Evolutionary conservation across 2,888 invertebrate species (phyloP).

Genomic region (Branchellion lobata): DNA sequence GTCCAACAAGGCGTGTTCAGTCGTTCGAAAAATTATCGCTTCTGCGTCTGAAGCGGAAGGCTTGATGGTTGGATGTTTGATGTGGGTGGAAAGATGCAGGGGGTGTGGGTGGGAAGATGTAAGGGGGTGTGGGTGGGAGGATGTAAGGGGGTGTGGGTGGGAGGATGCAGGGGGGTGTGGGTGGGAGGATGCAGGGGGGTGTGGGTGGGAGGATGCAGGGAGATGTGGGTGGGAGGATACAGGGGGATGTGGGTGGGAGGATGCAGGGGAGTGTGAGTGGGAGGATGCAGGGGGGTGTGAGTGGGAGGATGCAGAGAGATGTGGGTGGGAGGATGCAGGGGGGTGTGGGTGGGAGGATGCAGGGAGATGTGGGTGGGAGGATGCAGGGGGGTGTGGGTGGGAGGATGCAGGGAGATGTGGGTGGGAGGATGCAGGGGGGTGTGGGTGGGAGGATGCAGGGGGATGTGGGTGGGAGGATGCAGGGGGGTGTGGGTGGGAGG

Average conservation of each 20-base stretch:
- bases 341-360: neutral
- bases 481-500: too few relatives aligned
- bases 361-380: too few relatives aligned
- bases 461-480: neutral
- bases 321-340: neutral
- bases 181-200: neutral
- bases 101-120: neutral
- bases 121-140: too few relatives aligned
- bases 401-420: too few relatives aligned
- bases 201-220: neutral
- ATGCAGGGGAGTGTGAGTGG: neutral
- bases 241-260: neutral
- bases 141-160: slow-evolving; percentile 30
- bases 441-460: slow-evolving; percentile 38
- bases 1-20: too few relatives aligned
- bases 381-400: slow-evolving; percentile 23
- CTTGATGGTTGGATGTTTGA: slow-evolving; percentile 41
- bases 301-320: slow-evolving; percentile 37
- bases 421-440: too few relatives aligned
- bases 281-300: neutral
- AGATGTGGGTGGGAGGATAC: slow-evolving; percentile 43
- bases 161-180: slow-evolving; percentile 21
- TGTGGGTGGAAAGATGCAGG: neutral
- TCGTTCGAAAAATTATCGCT: too few relatives aligned
- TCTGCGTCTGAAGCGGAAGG: too few relatives aligned